A percentile compares a stretch with the other conserved stretches of the same genome.
These are phyloP conservation scores for Tragulus kanchil DNA, from an alignment of 2,113 vertebrate genomes.

Conservation along the genomic window DNA sequence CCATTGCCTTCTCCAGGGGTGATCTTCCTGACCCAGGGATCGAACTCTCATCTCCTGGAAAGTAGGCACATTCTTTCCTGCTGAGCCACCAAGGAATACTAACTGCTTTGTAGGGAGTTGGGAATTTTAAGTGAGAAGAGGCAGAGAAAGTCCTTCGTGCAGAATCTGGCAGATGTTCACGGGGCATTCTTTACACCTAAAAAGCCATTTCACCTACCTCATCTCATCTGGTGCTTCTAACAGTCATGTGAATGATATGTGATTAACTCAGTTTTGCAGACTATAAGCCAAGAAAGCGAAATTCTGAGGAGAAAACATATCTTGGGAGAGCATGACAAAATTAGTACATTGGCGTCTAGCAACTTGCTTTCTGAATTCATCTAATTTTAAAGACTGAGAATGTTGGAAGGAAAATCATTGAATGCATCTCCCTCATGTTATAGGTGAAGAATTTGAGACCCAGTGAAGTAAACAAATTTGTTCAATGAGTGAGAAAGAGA, in stretches of 20 bases:
- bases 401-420: neutral
- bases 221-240: neutral
- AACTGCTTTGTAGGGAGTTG: neutral
- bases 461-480: neutral
- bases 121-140: neutral
- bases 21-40: neutral
- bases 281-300: neutral
- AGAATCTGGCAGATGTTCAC: neutral
- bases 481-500: neutral
- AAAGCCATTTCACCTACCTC: neutral
- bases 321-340: conserved; percentile 4
- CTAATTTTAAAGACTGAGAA: conserved; percentile 39
- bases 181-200: neutral
- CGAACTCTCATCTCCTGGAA: neutral
- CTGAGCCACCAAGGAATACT: neutral
- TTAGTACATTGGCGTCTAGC: conserved; percentile 43
- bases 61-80: neutral
- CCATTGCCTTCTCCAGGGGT: neutral
- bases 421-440: neutral
- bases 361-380: conserved; percentile 32
- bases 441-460: neutral
- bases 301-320: neutral
- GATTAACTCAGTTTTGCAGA: neutral
- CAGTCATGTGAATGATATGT: neutral
- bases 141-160: neutral